phyloP scores from a whole-genome alignment of 2,888 invertebrate genomes.

The Ophion obscuratus region DNA sequence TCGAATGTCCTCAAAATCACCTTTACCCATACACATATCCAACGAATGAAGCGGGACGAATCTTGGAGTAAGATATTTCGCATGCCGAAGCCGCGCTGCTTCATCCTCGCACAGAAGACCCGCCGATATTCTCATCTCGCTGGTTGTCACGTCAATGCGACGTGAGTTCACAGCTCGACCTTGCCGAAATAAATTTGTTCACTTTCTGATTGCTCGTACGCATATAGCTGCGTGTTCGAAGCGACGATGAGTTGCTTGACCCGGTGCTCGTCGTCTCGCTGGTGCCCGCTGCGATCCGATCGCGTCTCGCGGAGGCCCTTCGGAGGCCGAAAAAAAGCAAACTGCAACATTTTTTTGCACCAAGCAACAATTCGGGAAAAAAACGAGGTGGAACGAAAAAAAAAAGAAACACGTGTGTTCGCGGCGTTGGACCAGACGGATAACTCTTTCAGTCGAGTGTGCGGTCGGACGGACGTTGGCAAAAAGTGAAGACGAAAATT shows the following conservation, averaged over 20 bases:
- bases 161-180: constrained; percentile 74
- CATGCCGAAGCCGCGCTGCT: constrained; percentile 5
- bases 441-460: constrained; percentile 70
- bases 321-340: constrained; percentile 31
- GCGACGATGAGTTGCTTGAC: constrained; percentile 50
- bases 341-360: constrained; percentile 18
- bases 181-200: constrained; percentile 76
- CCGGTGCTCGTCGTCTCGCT: constrained; percentile 10
- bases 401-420: constrained; percentile 19
- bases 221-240: constrained; percentile 26
- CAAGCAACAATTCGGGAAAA: constrained; percentile 13
- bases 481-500: constrained; percentile 26
- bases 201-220: constrained; percentile 55
- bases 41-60: constrained; percentile 40
- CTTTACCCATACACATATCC: not conserved
- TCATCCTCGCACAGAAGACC: not conserved
- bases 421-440: constrained; percentile 66
- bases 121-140: constrained; percentile 52
- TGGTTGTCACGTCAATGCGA: constrained; percentile 69
- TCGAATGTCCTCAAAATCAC: constrained; percentile 2
- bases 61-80: constrained; percentile 60
- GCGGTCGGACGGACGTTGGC: not conserved
- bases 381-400: constrained; percentile 54
- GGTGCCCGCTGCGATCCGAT: constrained; percentile 30
- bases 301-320: constrained; percentile 18